phyloP scores from a whole-genome alignment of 2,888 invertebrate genomes.

The Trichopoda pennipes region DNA sequence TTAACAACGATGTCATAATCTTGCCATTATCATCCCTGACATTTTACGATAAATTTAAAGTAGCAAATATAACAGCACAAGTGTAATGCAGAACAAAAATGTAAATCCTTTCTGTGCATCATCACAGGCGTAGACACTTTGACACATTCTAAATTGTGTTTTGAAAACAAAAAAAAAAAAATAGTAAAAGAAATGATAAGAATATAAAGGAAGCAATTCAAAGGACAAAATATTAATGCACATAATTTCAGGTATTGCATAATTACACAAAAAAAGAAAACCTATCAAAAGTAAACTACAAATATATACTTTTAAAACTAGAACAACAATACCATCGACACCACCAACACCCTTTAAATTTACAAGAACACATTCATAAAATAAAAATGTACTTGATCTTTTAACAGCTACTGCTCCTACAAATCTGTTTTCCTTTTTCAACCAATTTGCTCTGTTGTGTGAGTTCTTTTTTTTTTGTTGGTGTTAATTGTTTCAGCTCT shows the following conservation, averaged over 20 bases:
- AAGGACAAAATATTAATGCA: conserved; percentile 44
- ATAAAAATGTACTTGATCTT: conserved; percentile 53
- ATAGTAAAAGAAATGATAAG: background rate
- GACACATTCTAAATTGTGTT: conserved; percentile 77
- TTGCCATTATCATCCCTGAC: conserved; percentile 67
- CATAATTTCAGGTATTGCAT: conserved; percentile 46
- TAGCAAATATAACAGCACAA: conserved; percentile 48
- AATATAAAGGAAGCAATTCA: conserved; percentile 28
- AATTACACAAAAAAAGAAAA: conserved; percentile 63
- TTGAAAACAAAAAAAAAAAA: conserved; percentile 67
- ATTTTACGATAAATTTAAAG: conserved; percentile 65
- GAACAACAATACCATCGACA: conserved; percentile 18
- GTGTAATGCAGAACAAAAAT: conserved; percentile 38
- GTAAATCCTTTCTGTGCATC: conserved; percentile 63
- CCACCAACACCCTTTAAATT: conserved; percentile 4
- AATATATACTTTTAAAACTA: conserved; percentile 20
- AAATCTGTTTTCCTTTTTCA: conserved; percentile 1
- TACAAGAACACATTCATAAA: conserved; percentile 18
- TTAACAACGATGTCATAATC: conserved; percentile 67
- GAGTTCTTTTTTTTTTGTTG: conserved; percentile 40
- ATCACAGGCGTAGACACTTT: conserved; percentile 74
- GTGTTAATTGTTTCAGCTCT: conserved; percentile 62
- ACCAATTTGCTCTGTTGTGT: conserved; percentile 32
- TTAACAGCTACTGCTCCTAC: conserved; percentile 14
- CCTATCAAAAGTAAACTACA: background rate